A percentile compares a stretch with the other conserved stretches of the same genome.
These are phyloP conservation scores for Blastomussa wellsi DNA, from an alignment of 92 coral and sea anemone species.

Conservation along the genomic window DNA sequence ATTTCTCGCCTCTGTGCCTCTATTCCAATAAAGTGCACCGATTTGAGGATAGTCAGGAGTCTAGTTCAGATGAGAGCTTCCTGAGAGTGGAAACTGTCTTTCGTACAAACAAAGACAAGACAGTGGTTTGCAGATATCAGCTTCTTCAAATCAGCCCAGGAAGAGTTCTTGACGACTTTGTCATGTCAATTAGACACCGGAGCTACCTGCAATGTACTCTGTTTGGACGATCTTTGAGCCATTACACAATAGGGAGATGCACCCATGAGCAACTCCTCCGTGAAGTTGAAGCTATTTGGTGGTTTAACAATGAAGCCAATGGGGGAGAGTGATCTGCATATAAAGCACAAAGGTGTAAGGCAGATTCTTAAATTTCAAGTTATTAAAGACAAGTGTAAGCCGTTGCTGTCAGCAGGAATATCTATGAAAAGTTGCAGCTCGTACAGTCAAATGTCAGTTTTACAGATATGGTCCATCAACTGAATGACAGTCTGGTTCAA, in stretches of 20 bases:
- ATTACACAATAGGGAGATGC: background rate
- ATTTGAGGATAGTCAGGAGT: background rate
- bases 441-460: slow-evolving; percentile 23
- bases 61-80: slow-evolving; percentile 24
- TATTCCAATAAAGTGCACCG: slow-evolving; percentile 16
- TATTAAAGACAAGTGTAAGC: slow-evolving; percentile 27
- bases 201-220: slow-evolving; percentile 28
- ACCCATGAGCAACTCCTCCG: slow-evolving; percentile 1
- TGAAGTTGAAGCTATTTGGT: background rate
- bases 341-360: background rate
- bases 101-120: slow-evolving; percentile 20
- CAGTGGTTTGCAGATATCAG: slow-evolving; percentile 29
- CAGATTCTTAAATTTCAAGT: slow-evolving; percentile 28
- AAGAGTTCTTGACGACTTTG: slow-evolving; percentile 23
- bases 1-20: slow-evolving; percentile 32
- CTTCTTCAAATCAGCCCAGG: slow-evolving; percentile 20
- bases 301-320: background rate
- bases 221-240: slow-evolving; percentile 11
- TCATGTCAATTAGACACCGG: slow-evolving; percentile 33
- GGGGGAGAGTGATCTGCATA: background rate
- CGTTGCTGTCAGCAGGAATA: slow-evolving; percentile 56
- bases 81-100: slow-evolving; percentile 18
- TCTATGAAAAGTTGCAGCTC: slow-evolving; percentile 35
- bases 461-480: background rate
- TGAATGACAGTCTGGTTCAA: slow-evolving; percentile 2